Conservation (phyloP, 1,140 invertebrate genomes). For the Patella vulgata region DNA sequence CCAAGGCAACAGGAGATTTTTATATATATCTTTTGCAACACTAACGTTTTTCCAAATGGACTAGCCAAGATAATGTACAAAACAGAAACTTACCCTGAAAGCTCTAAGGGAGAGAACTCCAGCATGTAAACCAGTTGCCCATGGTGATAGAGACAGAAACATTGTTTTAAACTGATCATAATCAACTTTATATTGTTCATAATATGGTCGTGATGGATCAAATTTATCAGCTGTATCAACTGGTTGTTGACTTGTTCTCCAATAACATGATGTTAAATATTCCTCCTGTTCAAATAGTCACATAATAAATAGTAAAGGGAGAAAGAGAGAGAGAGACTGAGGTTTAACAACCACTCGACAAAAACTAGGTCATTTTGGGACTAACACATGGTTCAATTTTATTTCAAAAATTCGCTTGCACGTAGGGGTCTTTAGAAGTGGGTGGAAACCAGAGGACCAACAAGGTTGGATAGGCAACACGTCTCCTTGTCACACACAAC, state of each 20-base stretch:
- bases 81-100: constrained; percentile 82
- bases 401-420: too few species aligned
- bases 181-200: constrained; percentile 89
- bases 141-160: constrained; percentile 86
- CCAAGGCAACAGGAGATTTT: too few species aligned
- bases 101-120: constrained; percentile 83
- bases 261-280: constrained; percentile 74
- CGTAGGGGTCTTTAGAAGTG: too few species aligned
- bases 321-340: constrained; percentile 6
- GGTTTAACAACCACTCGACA: too few species aligned
- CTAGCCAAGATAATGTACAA: too few species aligned
- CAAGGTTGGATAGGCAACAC: too few species aligned
- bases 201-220: constrained; percentile 72
- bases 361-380: too few species aligned
- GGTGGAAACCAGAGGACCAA: too few species aligned
- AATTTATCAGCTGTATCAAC: constrained; percentile 64
- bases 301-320: constrained; percentile 14
- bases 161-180: constrained; percentile 90
- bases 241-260: constrained; percentile 61
- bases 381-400: too few species aligned
- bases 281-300: constrained; percentile 67
- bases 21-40: too few species aligned
- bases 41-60: too few species aligned
- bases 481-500: too few species aligned
- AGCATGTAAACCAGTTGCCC: constrained; percentile 82